Conservation (phyloP, 2,888 invertebrate species). For the Osedax fenrisi region DNA sequence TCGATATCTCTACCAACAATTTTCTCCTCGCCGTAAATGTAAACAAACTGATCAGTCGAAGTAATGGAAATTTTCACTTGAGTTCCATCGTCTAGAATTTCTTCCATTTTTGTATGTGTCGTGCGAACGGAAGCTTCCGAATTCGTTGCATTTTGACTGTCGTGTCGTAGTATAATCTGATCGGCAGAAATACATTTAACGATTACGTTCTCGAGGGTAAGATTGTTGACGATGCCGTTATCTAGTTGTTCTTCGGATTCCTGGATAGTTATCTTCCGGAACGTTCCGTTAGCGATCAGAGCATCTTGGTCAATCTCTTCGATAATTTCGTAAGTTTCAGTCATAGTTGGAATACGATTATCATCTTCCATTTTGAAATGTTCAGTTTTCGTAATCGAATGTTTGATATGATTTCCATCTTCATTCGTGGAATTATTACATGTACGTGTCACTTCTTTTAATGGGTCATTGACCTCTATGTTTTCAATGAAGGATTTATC, state of each 20-base stretch:
- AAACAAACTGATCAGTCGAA: not conserved
- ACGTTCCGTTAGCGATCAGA: not conserved
- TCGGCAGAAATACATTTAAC: not conserved
- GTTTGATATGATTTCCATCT: too few species aligned
- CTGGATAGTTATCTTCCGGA: too few species aligned
- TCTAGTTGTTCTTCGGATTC: too few species aligned
- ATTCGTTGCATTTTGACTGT: not conserved
- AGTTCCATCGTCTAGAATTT: constrained; percentile 11
- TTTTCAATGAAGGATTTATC: too few species aligned
- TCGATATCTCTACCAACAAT: constrained; percentile 23
- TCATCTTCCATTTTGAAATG: too few species aligned
- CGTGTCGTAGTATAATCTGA: not conserved
- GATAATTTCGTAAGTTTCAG: not conserved
- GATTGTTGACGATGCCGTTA: too few species aligned
- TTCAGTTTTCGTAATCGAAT: too few species aligned
- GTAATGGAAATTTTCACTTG: constrained; percentile 11
- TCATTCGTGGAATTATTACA: too few species aligned
- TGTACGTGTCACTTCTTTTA: too few species aligned
- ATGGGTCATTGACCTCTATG: too few species aligned
- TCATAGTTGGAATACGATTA: too few species aligned
- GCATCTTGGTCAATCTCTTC: not conserved
- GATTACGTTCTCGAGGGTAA: too few species aligned
- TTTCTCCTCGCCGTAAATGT: not conserved
- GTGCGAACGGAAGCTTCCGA: not conserved
- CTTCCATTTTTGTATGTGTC: not conserved